A percentile compares a stretch with the other conserved stretches of the same genome.
These are phyloP conservation scores for Scalopus aquaticus DNA, from an alignment of 2,113 vertebrate genomes.

Conservation along the genomic window DNA sequence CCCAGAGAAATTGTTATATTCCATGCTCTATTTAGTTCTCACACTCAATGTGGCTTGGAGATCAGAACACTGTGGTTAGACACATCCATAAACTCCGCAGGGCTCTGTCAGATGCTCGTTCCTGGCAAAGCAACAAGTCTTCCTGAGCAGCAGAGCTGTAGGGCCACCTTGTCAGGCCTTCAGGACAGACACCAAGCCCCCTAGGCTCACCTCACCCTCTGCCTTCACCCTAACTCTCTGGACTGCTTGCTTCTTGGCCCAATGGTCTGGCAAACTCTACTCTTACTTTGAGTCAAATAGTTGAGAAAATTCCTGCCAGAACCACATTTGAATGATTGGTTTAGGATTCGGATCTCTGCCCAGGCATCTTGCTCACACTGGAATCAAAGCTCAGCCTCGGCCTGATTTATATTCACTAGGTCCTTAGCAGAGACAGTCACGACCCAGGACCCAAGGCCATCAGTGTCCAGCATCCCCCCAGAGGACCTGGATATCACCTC, in stretches of 20 bases:
- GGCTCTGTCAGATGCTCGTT: conserved; percentile 3
- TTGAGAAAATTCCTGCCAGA: background rate
- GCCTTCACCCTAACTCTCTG: background rate
- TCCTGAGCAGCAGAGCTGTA: background rate
- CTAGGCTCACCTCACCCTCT: background rate
- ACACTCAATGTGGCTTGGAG: conserved; percentile 43
- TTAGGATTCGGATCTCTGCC: conserved; percentile 16
- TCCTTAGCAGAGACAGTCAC: background rate
- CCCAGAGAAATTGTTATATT: conserved; percentile 50
- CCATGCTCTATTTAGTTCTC: conserved; percentile 57
- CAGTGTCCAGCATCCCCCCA: background rate
- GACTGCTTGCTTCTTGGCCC: background rate
- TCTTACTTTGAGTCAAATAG: background rate
- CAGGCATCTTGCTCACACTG: background rate
- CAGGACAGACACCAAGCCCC: background rate
- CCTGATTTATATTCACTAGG: background rate
- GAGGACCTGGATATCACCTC: background rate
- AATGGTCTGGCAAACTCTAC: background rate
- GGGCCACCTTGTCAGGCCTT: background rate
- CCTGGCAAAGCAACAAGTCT: background rate
- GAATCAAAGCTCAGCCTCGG: background rate
- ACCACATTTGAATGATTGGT: background rate
- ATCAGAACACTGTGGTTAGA: conserved; percentile 70
- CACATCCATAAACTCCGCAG: conserved; percentile 48
- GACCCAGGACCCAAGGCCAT: background rate